Conservation (phyloP, 2,113 vertebrate species). For the Puntigrus tetrazona region DNA sequence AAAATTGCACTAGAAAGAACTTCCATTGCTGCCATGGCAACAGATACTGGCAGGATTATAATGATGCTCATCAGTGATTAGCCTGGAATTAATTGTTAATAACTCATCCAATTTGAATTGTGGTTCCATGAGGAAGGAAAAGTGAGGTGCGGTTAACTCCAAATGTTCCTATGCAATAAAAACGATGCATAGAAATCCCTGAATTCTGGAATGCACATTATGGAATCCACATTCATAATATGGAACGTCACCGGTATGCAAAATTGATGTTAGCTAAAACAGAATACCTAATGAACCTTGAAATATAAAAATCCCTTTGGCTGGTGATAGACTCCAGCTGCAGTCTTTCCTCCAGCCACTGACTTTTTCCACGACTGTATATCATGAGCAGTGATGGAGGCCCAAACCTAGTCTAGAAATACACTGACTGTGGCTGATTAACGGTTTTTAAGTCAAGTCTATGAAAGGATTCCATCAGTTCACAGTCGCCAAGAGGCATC, state of each 20-base stretch:
- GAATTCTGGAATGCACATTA: conserved; percentile 10
- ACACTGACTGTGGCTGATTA: conserved; percentile 24
- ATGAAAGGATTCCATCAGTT: conserved; percentile 56
- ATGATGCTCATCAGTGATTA: conserved; percentile 51
- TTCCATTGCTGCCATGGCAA: conserved; percentile 67
- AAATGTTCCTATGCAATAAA: conserved; percentile 28
- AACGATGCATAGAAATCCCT: neutral
- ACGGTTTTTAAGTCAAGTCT: conserved; percentile 56
- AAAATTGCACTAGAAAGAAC: conserved; percentile 53
- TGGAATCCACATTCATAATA: neutral
- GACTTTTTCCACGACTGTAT: conserved; percentile 23
- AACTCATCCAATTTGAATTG: conserved; percentile 59
- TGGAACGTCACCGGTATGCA: conserved; percentile 6
- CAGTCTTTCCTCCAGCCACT: neutral
- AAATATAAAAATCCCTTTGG: conserved; percentile 17
- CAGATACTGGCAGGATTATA: conserved; percentile 67
- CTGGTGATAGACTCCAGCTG: neutral
- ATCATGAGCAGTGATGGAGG: conserved; percentile 41
- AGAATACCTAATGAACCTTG: conserved; percentile 22
- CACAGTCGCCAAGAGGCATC: conserved; percentile 48
- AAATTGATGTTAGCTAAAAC: conserved; percentile 7
- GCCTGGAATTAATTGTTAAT: conserved; percentile 67
- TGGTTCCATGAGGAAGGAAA: conserved; percentile 25
- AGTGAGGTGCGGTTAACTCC: neutral
- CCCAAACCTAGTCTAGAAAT: conserved; percentile 26